Percentiles rank a stretch among this genome's conserved stretches.
Conservation (phyloP, 1,140 invertebrate species). For the Drosophila pruinosa region DNA sequence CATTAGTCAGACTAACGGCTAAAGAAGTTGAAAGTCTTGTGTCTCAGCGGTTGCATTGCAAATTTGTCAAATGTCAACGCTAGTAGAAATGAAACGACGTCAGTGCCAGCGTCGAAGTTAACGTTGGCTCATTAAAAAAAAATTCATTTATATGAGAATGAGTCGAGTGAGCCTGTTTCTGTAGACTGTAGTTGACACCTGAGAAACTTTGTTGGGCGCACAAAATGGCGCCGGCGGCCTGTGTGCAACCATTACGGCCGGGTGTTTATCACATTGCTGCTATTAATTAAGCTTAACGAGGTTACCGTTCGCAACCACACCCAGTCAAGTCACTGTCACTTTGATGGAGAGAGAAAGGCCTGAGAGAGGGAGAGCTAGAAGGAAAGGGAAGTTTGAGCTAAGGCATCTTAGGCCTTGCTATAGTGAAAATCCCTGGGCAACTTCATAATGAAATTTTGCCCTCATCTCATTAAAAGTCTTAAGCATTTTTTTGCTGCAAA, state of each 20-base stretch:
- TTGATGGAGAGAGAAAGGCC: neutral
- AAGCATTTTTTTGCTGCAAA: conserved; percentile 64
- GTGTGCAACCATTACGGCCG: conserved; percentile 64
- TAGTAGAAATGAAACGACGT: conserved; percentile 63
- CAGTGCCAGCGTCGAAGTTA: conserved; percentile 40
- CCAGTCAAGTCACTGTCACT: conserved; percentile 22
- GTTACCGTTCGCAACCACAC: conserved; percentile 80
- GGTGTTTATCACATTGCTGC: conserved; percentile 83
- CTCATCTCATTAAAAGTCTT: conserved; percentile 82
- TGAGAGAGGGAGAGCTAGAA: too few species aligned
- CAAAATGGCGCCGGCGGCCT: conserved; percentile 65
- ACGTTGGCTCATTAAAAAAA: conserved; percentile 73
- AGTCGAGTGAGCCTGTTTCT: neutral
- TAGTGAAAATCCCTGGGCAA: conserved; percentile 59
- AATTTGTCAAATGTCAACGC: conserved; percentile 78
- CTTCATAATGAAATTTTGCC: conserved; percentile 82
- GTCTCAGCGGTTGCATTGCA: conserved; percentile 59
- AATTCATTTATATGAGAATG: conserved; percentile 12
- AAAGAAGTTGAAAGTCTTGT: conserved; percentile 56
- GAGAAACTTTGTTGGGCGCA: conserved; percentile 50
- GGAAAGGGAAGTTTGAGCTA: neutral
- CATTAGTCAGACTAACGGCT: conserved; percentile 44
- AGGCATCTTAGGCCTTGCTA: conserved; percentile 49
- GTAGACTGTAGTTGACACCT: conserved; percentile 71
- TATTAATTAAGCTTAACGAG: conserved; percentile 83